These are phyloP conservation scores for Suillia variegata DNA, from an alignment of 2,888 invertebrate species.

Conservation along the genomic window DNA sequence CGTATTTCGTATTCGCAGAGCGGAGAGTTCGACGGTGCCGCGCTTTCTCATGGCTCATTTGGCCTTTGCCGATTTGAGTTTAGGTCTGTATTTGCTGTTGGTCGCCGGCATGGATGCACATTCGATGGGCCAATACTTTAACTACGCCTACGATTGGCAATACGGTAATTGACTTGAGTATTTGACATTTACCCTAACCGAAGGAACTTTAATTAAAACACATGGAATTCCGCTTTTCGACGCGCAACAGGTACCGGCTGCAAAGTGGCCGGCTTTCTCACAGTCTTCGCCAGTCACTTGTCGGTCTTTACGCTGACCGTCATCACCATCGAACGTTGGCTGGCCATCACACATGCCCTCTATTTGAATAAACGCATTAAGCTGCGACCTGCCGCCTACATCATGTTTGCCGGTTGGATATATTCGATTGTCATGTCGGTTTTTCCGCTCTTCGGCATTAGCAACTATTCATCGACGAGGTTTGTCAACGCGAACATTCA, in stretches of 20 bases:
- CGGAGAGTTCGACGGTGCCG: conserved; percentile 67
- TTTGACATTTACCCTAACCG: background rate
- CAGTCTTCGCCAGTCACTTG: conserved; percentile 84
- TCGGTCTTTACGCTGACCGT: conserved; percentile 87
- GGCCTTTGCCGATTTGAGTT: conserved; percentile 86
- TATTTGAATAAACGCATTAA: conserved; percentile 81
- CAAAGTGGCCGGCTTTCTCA: conserved; percentile 84
- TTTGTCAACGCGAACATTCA: too few species aligned
- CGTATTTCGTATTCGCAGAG: conserved; percentile 45
- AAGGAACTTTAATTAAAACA: too few species aligned
- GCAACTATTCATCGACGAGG: conserved; percentile 86
- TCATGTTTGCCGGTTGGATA: conserved; percentile 80
- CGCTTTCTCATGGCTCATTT: conserved; percentile 81
- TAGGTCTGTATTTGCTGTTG: conserved; percentile 82
- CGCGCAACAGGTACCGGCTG: conserved; percentile 84
- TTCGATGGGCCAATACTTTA: conserved; percentile 86
- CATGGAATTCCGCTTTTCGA: too few species aligned
- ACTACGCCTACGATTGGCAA: conserved; percentile 91
- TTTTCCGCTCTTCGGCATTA: conserved; percentile 81
- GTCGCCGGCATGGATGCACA: conserved; percentile 83
- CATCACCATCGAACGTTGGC: conserved; percentile 84
- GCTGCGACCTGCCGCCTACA: conserved; percentile 72
- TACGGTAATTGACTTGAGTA: conserved; percentile 63
- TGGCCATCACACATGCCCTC: conserved; percentile 82
- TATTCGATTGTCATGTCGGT: conserved; percentile 79